phyloP scores from a whole-genome alignment of 2,888 invertebrate genomes.

The Papilio gigon region DNA sequence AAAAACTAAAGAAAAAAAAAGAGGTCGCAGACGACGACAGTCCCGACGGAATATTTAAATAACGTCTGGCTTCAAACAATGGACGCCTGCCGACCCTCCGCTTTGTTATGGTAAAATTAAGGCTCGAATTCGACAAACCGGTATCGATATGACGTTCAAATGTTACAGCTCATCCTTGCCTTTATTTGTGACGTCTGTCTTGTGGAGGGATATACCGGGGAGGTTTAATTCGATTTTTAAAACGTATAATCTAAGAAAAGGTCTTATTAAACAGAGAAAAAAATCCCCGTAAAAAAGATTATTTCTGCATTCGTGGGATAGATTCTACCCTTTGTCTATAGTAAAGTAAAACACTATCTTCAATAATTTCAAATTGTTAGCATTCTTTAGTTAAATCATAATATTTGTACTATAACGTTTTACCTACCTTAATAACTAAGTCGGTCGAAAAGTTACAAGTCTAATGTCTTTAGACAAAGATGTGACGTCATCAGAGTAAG shows the following conservation, averaged over 20 bases:
- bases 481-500: not conserved
- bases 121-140: constrained; percentile 54
- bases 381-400: not conserved
- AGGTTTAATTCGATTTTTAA: constrained; percentile 12
- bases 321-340: not conserved
- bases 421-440: no score
- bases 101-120: constrained; percentile 76
- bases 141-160: constrained; percentile 50
- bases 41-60: constrained; percentile 72
- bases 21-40: constrained; percentile 54
- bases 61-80: constrained; percentile 76
- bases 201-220: constrained; percentile 17
- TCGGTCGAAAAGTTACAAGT: no score
- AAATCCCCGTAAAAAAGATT: not conserved
- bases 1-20: constrained; percentile 51
- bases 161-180: constrained; percentile 48
- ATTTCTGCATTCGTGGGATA: no score
- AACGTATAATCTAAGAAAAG: not conserved
- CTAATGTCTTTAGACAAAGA: no score
- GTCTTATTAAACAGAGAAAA: not conserved
- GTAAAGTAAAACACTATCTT: not conserved
- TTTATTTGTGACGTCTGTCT: constrained; percentile 17
- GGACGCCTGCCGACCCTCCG: constrained; percentile 66
- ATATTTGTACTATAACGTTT: not conserved
- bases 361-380: not conserved